Evolutionary conservation across 2,797 vertebrate genomes (phyloP).

Genomic region (Psittacula derbiana): DNA sequence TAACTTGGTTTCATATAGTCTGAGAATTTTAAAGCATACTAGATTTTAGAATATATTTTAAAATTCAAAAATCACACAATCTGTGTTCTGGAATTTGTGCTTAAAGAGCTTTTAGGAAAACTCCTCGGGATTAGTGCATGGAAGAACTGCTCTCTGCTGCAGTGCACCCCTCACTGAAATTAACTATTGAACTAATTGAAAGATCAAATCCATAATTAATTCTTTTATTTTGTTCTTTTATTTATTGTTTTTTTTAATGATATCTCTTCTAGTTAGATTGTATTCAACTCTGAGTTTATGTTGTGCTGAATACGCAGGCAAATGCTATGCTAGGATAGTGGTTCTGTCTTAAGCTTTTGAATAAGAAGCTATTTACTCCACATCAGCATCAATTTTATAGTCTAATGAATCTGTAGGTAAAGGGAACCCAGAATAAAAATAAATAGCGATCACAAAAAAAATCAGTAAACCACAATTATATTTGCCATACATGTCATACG

Average conservation of each 20-base stretch:
- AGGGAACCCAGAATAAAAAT: background rate
- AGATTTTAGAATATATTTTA: background rate
- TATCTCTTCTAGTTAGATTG: background rate
- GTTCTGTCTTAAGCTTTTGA: background rate
- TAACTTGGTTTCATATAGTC: background rate
- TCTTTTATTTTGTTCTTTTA: background rate
- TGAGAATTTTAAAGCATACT: background rate
- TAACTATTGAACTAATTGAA: background rate
- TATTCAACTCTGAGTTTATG: background rate
- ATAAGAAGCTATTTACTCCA: background rate
- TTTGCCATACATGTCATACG: background rate
- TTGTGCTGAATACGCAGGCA: background rate
- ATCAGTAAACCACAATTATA: background rate
- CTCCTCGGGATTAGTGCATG: background rate
- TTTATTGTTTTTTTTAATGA: background rate
- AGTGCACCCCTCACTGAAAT: background rate
- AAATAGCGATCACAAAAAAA: background rate
- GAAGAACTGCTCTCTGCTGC: background rate
- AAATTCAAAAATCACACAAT: background rate
- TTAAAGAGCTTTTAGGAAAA: background rate
- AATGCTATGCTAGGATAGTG: background rate
- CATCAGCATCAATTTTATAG: background rate
- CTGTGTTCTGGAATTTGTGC: background rate
- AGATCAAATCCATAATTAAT: background rate
- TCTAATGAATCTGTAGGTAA: background rate